A percentile compares a stretch with the other conserved stretches of the same genome.
Evolutionary conservation across 2,888 invertebrate genomes (phyloP).

Genomic region (Sinelater perroti): DNA sequence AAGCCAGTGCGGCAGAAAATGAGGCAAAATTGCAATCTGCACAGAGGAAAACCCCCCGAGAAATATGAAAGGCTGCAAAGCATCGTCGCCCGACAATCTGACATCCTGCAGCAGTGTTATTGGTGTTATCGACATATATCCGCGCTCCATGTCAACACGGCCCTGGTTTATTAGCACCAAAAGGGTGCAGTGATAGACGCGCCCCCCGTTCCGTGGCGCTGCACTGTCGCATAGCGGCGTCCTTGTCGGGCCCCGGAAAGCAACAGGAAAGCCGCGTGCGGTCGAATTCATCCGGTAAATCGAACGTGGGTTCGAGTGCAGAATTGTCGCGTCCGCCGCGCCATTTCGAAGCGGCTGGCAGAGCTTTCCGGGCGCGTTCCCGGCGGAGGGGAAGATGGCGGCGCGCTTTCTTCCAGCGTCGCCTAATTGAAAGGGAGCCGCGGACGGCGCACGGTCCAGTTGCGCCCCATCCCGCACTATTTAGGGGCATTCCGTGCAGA

Average conservation of each 20-base stretch:
- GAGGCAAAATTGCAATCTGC: background rate
- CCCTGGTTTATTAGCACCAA: conserved; percentile 25
- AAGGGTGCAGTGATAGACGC: conserved; percentile 29
- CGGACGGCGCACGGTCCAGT: conserved; percentile 24
- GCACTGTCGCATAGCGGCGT: background rate
- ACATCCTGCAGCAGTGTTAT: conserved; percentile 19
- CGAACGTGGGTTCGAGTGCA: conserved; percentile 2
- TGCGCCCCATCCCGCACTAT: conserved; percentile 18
- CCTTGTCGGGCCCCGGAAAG: background rate
- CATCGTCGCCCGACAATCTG: conserved; percentile 16
- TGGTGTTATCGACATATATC: conserved; percentile 32
- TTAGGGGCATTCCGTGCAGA: conserved; percentile 14
- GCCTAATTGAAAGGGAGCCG: conserved; percentile 31
- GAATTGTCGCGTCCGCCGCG: conserved; percentile 2
- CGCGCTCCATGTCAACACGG: conserved; percentile 26
- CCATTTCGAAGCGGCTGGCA: conserved; percentile 3
- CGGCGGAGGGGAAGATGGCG: conserved; percentile 10
- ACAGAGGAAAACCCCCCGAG: background rate
- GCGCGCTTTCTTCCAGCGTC: conserved; percentile 16
- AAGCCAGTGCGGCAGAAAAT: background rate
- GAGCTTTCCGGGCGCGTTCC: conserved; percentile 13
- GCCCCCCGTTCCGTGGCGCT: background rate
- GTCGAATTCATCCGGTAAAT: conserved; percentile 13
- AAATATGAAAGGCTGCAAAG: background rate
- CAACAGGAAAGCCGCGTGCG: conserved; percentile 6